Base-by-base conservation (phyloP, 2,888 invertebrate species). In the Griposia aprilina region DNA sequence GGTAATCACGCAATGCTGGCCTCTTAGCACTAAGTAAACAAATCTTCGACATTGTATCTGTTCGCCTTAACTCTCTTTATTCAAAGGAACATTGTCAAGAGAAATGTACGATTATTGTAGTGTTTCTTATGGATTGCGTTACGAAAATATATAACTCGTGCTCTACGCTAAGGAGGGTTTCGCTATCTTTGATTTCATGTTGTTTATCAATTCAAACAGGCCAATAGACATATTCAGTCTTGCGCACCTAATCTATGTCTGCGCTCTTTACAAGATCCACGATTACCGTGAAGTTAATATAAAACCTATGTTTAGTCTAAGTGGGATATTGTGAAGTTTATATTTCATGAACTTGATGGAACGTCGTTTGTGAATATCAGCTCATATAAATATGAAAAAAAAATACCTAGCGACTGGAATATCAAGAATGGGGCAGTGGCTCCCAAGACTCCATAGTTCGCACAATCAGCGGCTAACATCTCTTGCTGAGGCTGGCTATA, bases 61-160 rank as follows among this genome's bases (percentile, higher is more conserved):
- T 94, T 94, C 92, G 94, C 94, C 93, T 94, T 96, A 95, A 96
- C 95, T 95, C 94, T 95, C 94, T 95, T 95, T 96, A 96, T 96
- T 96, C 95, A 95, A 96, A 96, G 95, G 94, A 96, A 96, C 95
- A 94, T 96, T 96, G 96, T 96, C 96, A 96, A 95, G 95, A 94
- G 95, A 95, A 95, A 96, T 94, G 94, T 96, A 96, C 95, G 96
- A 96, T 96, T 96, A 96, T 96, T 96, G 95, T 95, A 91, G 93
- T 90, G 93, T 93, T 95, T 94, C 95, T 95, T 95, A 95, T 95
- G 96, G 96, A 96, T 95, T 94, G 95, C 95, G 93, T 95, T 95
- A 94, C 95, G 93, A 95, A 95, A 95, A 94, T 94, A 94, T 94
- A 96, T 94, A 95, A 94, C 93, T 95, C 94, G 93, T 91, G 70